Evolutionary conservation across 2,113 vertebrate species (phyloP), one percentile per base, ranked within the genome.

Genomic region (Dicrurus megarhynchus): DNA sequence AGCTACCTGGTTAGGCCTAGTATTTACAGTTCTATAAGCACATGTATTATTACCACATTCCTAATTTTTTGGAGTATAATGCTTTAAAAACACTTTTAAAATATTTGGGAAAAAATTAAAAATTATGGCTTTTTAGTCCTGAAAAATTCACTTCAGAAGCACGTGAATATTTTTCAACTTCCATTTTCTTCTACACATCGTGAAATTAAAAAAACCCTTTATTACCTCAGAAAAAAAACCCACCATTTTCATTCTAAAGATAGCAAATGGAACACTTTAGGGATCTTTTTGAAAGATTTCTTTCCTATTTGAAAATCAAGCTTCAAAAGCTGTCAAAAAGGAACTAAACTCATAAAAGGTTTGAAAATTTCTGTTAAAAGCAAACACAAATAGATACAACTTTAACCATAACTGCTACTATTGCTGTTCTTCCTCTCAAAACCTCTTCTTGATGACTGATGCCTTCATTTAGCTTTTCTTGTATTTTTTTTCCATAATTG

Each of bases 61-160:
- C 3, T 70, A 50, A 33, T 68, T 7, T 75, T 75, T 75, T 67
- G 50, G 4, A 55, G 13, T 46, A 35, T 26, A 63, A 75, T 68
- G 0, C 1, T 37, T 55, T 65, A 13, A 50, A 83, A 57, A 69
- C 3, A 6, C 26, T 21, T 20, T 80, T 16, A 81, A 74, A 70
- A 5, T 10, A 0, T 16, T 49, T 32, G 1, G 3, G 6, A 5
- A 14, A 19, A 46, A 33, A 42, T 1, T 1, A n/a, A 27, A 19
- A 8, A 28, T 28, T 46, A 12, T 47, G 26, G 3, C 6, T 23
- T 83, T 12, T 52, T 14, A 59, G 8, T 70, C 22, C 28, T 56
- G 21, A 89, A 84, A 67, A 73, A 64, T 26, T 83, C 3, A 23
- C 5, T 69, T 93, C 17, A 84, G 11, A 73, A 57, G 6, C 12